Percentiles rank a stretch among this genome's conserved stretches.
Conservation (phyloP, 2,113 vertebrate genomes). For the Cavia porcellus region DNA sequence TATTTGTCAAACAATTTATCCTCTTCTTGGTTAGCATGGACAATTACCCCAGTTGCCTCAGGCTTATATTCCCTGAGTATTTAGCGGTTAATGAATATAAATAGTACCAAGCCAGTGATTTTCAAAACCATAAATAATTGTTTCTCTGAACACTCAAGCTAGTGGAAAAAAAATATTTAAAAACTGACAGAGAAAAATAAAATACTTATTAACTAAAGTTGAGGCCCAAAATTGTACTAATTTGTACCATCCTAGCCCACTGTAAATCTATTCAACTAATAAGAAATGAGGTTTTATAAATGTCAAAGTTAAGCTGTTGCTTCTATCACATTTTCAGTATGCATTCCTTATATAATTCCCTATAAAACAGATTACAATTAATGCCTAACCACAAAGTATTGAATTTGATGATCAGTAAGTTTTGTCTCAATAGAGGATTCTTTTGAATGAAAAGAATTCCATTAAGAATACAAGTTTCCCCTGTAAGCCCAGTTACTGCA, state of each 20-base stretch:
- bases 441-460: slow-evolving; percentile 44
- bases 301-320: background rate
- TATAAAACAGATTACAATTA: background rate
- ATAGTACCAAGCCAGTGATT: slow-evolving; percentile 76
- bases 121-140: slow-evolving; percentile 78
- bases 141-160: slow-evolving; percentile 59
- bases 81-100: slow-evolving; percentile 84
- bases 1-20: slow-evolving; percentile 76
- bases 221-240: slow-evolving; percentile 39
- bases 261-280: slow-evolving; percentile 6
- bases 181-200: slow-evolving; percentile 70
- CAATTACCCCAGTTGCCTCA: slow-evolving; percentile 76
- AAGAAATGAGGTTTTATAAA: slow-evolving; percentile 12
- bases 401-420: background rate
- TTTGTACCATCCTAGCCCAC: background rate
- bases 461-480: background rate
- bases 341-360: slow-evolving; percentile 5
- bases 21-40: slow-evolving; percentile 73
- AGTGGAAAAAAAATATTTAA: slow-evolving; percentile 46
- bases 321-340: background rate
- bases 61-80: slow-evolving; percentile 72
- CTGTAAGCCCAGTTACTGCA: background rate
- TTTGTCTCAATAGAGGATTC: background rate
- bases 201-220: slow-evolving; percentile 61
- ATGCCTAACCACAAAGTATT: background rate